phyloP scores from a whole-genome alignment of 2,113 vertebrate genomes.

The Gallinago media region DNA sequence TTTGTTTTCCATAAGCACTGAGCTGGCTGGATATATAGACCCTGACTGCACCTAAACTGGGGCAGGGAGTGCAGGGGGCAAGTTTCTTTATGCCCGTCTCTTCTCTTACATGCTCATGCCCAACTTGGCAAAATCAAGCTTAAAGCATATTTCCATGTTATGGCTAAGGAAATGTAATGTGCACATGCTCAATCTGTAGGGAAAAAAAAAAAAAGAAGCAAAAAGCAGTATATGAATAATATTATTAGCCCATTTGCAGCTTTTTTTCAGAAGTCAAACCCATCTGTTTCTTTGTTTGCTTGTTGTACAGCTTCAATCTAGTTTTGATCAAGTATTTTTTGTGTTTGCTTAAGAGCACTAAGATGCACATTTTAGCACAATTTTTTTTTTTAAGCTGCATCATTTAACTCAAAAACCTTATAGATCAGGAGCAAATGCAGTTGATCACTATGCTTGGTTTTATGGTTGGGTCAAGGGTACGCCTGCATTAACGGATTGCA shows the following conservation, averaged over 20 bases:
- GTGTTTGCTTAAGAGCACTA: background rate
- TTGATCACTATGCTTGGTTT: background rate
- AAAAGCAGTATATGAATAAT: fast-evolving
- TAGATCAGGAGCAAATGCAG: background rate
- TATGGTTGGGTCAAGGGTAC: background rate
- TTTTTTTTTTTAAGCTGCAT: background rate
- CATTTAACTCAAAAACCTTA: background rate
- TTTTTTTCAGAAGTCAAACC: background rate
- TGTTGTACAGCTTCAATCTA: background rate
- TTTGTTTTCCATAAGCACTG: background rate
- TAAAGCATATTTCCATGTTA: background rate
- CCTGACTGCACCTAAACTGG: fast-evolving
- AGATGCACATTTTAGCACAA: background rate
- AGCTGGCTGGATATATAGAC: background rate
- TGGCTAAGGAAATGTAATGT: fast-evolving
- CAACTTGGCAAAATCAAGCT: background rate
- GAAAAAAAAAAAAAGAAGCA: background rate
- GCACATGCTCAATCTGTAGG: background rate
- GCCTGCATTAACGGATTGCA: background rate
- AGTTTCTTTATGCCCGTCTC: background rate
- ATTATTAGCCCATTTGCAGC: background rate
- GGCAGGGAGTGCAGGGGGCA: background rate
- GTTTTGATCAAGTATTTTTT: background rate
- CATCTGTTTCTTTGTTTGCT: background rate
- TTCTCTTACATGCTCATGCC: background rate